Evolutionary conservation across 2,888 invertebrate genomes (phyloP), one percentile per base, ranked within the genome.

Genomic region (Scaptomyza cyrtandrae): DNA sequence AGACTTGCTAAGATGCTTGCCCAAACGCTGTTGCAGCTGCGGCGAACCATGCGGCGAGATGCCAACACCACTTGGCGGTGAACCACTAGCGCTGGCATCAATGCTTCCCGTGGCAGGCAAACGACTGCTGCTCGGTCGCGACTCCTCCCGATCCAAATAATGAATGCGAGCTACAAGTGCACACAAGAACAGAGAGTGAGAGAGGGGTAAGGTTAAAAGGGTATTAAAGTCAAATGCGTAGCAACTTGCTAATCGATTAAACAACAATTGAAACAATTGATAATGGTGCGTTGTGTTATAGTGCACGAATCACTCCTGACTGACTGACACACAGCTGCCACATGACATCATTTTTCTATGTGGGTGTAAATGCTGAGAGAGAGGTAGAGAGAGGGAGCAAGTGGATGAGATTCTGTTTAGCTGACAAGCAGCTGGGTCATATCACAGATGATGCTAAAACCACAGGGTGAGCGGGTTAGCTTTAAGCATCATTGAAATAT

Each of bases 1-100:
- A 24, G 96, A 96, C 92, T 96, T 96, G 78, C 96, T 96, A 71
- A 97, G 93, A 82, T 96, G 95, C 53, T 95, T 94, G 72, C 93
- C 93, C 75, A 92, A 66, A 35, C 91, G 90, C 67, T 91, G 90
- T 46, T 86, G 86, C 55, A 89, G 55, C 53, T 88, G 81, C 0
- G 90, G 90, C 6, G 90, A 90, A 5, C 90, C 89, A 16, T 88
- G 90, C 1, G 90, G 90, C 48, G 90, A 86, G 33, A 75, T 64
- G 9, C 80, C 81, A 14, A 73, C 59, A 0, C 80, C 81, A 27
- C 75, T 78, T 0, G 82, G 84, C 6, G 82, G 81, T 16, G 82
- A 80, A 6, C 60, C 72, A n/a, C 66, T 74, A 62, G 24, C 68
- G 49, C 71, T 76, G 64, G 41, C 74, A 62, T 66, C 75, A 45